Conservation (phyloP, 2,113 vertebrate genomes). For the Lophura nycthemera region DNA sequence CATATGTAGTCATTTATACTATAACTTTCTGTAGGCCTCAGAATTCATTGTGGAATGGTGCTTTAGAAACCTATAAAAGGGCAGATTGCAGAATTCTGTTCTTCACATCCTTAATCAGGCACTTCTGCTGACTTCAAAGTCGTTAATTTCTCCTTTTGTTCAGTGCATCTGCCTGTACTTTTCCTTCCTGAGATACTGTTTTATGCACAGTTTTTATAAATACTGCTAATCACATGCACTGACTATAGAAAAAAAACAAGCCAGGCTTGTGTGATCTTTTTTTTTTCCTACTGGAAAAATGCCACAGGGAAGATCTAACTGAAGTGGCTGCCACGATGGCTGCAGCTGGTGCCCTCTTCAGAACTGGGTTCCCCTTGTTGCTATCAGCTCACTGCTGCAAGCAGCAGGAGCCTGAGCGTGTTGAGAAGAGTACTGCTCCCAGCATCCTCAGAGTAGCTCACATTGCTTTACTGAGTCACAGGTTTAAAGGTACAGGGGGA, state of each 20-base stretch:
- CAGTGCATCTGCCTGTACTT: slow-evolving; percentile 54
- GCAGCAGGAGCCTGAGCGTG: background rate
- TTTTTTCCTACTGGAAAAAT: slow-evolving; percentile 36
- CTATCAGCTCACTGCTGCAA: background rate
- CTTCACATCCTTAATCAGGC: slow-evolving; percentile 55
- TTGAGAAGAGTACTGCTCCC: background rate
- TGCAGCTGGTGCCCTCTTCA: slow-evolving; percentile 39
- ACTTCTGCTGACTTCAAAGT: slow-evolving; percentile 58
- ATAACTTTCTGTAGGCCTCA: slow-evolving; percentile 17
- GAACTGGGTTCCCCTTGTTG: background rate
- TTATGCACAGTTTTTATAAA: slow-evolving; percentile 60
- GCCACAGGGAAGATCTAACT: slow-evolving; percentile 43
- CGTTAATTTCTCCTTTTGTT: slow-evolving; percentile 55
- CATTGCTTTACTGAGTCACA: background rate
- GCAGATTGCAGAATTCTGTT: slow-evolving; percentile 8
- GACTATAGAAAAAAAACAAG: slow-evolving; percentile 36
- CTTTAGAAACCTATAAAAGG: slow-evolving; percentile 19
- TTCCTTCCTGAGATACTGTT: slow-evolving; percentile 60
- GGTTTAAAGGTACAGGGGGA: background rate
- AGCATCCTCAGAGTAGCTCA: background rate
- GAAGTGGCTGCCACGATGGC: background rate
- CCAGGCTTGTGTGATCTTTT: background rate
- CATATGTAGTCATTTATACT: background rate
- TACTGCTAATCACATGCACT: slow-evolving; percentile 64
- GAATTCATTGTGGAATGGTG: background rate